Evolutionary conservation across 2,797 vertebrate species (phyloP).

Genomic region (Botia kubotai): DNA sequence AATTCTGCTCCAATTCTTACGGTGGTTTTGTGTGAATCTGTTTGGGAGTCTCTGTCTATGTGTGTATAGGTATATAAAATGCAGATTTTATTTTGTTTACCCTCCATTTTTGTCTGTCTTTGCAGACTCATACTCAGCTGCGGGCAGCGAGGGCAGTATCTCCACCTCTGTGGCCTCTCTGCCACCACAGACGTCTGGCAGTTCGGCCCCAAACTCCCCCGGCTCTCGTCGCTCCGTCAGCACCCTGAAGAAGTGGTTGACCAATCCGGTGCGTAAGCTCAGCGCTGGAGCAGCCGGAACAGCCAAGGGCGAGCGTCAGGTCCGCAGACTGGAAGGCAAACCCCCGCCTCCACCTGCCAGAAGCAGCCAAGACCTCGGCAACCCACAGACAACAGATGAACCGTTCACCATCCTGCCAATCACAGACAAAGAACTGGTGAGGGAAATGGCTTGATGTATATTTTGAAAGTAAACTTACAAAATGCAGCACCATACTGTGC

Average conservation of each 20-base stretch:
- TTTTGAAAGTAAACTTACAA: not conserved
- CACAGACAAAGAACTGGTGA: slow-evolving; percentile 80
- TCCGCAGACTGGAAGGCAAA: slow-evolving; percentile 77
- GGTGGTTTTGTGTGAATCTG: not conserved
- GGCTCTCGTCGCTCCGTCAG: slow-evolving; percentile 85
- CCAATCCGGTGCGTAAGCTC: slow-evolving; percentile 86
- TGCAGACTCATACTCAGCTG: slow-evolving; percentile 89
- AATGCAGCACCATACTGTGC: too few species aligned
- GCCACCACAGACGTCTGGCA: slow-evolving; percentile 84
- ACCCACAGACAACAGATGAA: slow-evolving; percentile 68
- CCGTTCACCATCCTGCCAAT: slow-evolving; percentile 70
- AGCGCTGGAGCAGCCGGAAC: slow-evolving; percentile 76
- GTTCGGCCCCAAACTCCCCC: slow-evolving; percentile 87
- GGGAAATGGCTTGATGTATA: slow-evolving; percentile 39
- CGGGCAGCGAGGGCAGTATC: slow-evolving; percentile 90
- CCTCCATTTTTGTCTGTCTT: not conserved
- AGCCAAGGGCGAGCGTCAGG: slow-evolving; percentile 78
- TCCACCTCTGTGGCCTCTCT: slow-evolving; percentile 88
- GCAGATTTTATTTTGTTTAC: slow-evolving; percentile 35
- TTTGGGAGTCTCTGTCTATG: not conserved
- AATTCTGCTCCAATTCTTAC: too few species aligned
- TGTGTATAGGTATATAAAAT: slow-evolving; percentile 31
- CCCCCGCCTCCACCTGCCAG: slow-evolving; percentile 70
- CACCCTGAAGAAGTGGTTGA: slow-evolving; percentile 92
- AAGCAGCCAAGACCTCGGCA: slow-evolving; percentile 73